Evolutionary conservation across 2,888 invertebrate genomes (phyloP), one percentile per base, ranked within the genome.

Genomic region (Diabrotica balteata): DNA sequence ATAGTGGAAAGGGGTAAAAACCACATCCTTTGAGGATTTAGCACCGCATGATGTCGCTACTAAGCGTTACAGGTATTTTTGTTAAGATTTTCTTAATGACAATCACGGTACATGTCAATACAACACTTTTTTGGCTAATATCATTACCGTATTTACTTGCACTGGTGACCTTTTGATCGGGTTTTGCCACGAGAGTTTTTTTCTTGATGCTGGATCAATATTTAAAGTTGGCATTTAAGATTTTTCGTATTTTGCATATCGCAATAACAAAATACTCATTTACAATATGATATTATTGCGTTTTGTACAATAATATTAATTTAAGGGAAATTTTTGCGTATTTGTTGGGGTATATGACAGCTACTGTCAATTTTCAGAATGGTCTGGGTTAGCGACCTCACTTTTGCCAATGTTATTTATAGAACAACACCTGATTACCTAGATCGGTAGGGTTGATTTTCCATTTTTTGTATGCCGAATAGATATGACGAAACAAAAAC

Each of bases 21-120:
- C 64, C 64, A 46, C 62, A 60, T 50, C 50, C 61, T 61, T 50
- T 8, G 44, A 53, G 67, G 63, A 69, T 60, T 57, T 47, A 60
- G 51, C 57, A 60, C 68, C 72, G 63, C 72, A 72, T 72, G 72
- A 72, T 72, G 72, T 72, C 72, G 69, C 69, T 72, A 57, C 64
- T 72, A 59, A 72, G 70, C 63, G 72, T 72, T 60, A 72, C 72
- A 72, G 72, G 72, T 72, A 65, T 69, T 63, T 57, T 32, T 22
- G 45, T 10, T 8, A 44, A 10, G 11, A 54, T 63, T 50, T 49
- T 53, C 11, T 54, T 60, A 49, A n/a, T 53, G 32, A 43, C 17
- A 63, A 54, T 49, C 49, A 32, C 11, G 17, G 55, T 49, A 32
- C 7, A 9, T 17, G 47, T 47, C n/a, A n/a, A 43, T 45, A 57